phyloP scores from a whole-genome alignment of 2,113 vertebrate genomes.

The Hemibagrus wyckioides region DNA sequence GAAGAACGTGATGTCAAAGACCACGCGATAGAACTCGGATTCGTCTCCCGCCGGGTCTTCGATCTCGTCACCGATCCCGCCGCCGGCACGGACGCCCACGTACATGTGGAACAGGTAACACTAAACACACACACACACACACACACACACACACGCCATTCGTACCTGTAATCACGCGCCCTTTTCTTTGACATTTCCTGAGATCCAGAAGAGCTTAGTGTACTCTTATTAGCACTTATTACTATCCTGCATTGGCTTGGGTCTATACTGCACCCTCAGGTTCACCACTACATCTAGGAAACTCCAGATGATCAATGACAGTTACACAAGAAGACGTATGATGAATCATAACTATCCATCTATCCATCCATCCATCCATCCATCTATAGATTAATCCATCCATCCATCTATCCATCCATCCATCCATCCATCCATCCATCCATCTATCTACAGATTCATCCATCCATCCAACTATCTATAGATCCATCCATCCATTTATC shows the following conservation, averaged over 20 bases:
- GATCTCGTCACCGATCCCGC: constrained; percentile 95
- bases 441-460: too few species aligned
- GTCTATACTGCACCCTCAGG: background rate
- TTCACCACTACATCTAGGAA: background rate
- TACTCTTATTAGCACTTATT: background rate
- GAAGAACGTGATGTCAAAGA: constrained; percentile 98
- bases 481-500: too few species aligned
- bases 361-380: too few species aligned
- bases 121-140: constrained; percentile 62
- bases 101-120: constrained; percentile 99
- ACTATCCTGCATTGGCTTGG: background rate
- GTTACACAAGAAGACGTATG: background rate
- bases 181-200: constrained; percentile 4
- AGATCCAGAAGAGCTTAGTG: background rate
- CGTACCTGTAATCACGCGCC: background rate
- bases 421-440: too few species aligned
- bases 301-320: background rate
- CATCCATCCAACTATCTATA: too few species aligned
- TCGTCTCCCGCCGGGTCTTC: constrained; percentile 94
- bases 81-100: constrained; percentile 90
- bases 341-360: too few species aligned
- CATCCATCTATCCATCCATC: too few species aligned
- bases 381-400: too few species aligned
- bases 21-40: constrained; percentile 90
- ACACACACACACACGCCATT: background rate